Evolutionary conservation across 2,113 vertebrate species (phyloP), one percentile per base, ranked within the genome.

Genomic region (Pachypanchax playfairii): DNA sequence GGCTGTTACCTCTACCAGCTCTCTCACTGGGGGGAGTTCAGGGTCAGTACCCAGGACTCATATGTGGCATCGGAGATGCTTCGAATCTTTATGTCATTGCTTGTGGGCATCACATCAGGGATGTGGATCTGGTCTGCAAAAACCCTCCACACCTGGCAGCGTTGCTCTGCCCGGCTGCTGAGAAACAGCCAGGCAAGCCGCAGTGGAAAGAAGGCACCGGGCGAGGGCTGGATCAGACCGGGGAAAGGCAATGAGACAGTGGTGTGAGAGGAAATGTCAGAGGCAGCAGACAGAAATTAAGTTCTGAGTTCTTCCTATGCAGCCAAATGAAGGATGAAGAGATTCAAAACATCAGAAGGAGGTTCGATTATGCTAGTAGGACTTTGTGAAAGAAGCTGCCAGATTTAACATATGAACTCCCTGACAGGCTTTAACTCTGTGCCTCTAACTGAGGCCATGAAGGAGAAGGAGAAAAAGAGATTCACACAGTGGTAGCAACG

Each of bases 41-140:
- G 89, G 56, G 93, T 93, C 84, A 93, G 92, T 0, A 92, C 95
- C 0, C 91, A 93, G 25, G 94, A 98, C 87, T 96, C 97, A 15
- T 97, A 96, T 21, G 94, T 95, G 86, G 96, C 95, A 0, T 95
- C 98, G 17, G 97, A 99, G 84, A 98, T 98, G 97, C 92, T 99
- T 13, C 95, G 96, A 73, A 98, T 99, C 70, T 98, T 99, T 78
- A 98, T 98, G 97, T 97, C 95, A 24, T 89, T 98, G 75, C 89
- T 99, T 8, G 97, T 98, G 66, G 97, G 97, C 75, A 98, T 99
- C 86, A 99, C 97, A 0, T 98, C 97, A 2, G 95, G 97, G 72
- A 99, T 99, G 97, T 99, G 97, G 97, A 98, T 99, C 85, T 99
- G 97, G 97, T 99, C 97, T 1, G 97, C 96, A 53, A 99, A 99